A percentile compares a stretch with the other conserved stretches of the same genome.
Conservation (phyloP, 23 tunicate species). For the Phallusia fumigata region DNA sequence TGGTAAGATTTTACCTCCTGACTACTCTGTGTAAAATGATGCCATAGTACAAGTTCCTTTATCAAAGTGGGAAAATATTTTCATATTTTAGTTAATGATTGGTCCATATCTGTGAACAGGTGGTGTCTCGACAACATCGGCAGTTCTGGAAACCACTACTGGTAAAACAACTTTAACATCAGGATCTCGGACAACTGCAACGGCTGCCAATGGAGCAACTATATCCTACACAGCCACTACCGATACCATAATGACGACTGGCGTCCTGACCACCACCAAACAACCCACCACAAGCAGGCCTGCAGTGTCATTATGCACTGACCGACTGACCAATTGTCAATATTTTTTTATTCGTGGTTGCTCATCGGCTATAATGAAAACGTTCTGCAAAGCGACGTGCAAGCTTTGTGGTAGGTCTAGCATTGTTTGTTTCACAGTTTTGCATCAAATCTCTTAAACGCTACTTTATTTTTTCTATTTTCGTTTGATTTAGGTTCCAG, state of each 20-base stretch:
- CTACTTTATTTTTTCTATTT: background rate
- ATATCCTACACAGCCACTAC: background rate
- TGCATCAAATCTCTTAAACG: background rate
- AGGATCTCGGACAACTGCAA: background rate
- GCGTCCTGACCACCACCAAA: background rate
- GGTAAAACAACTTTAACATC: background rate
- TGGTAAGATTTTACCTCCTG: background rate
- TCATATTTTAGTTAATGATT: no score
- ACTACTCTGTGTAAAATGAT: no score
- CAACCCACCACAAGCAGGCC: background rate
- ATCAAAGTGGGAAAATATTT: no score
- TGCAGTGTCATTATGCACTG: background rate
- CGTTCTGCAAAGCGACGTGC: slow-evolving; percentile 26
- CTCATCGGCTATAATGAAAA: slow-evolving; percentile 11
- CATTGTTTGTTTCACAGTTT: background rate
- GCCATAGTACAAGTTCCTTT: no score
- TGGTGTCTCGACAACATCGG: no score
- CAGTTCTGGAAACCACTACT: background rate
- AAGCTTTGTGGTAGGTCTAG: slow-evolving; percentile 2
- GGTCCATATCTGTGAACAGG: no score
- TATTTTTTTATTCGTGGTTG: background rate
- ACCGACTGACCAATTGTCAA: slow-evolving; percentile 6
- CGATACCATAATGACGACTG: background rate
- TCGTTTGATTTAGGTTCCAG: background rate
- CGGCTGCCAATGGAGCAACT: background rate